A percentile compares a stretch with the other conserved stretches of the same genome.
Conservation (phyloP, 2,888 invertebrate genomes). For the Perizoma flavofasciatum region DNA sequence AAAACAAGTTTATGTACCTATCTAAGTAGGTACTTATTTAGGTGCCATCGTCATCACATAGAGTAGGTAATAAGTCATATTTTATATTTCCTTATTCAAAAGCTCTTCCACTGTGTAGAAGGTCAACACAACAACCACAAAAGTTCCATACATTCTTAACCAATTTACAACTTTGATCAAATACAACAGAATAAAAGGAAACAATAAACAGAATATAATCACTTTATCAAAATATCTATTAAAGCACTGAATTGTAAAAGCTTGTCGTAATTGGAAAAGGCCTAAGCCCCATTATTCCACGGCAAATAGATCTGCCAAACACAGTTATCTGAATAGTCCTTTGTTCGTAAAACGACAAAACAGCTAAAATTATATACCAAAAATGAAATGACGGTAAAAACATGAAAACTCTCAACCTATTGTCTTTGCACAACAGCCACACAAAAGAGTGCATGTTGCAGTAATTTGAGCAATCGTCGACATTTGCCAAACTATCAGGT, state of each 20-base stretch:
- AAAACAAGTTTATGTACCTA: too few species aligned
- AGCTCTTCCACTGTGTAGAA: too few species aligned
- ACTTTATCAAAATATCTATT: too few species aligned
- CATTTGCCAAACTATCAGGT: background rate
- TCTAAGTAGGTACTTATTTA: too few species aligned
- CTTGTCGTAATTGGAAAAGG: background rate
- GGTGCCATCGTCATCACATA: too few species aligned
- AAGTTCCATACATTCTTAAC: too few species aligned
- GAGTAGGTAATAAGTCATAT: too few species aligned
- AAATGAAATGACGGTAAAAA: slow-evolving; percentile 26
- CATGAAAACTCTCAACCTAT: slow-evolving; percentile 23
- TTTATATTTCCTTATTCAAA: too few species aligned
- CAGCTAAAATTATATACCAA: slow-evolving; percentile 23
- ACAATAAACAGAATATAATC: too few species aligned
- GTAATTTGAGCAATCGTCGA: slow-evolving; percentile 1
- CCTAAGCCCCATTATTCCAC: slow-evolving; percentile 6
- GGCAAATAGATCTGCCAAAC: slow-evolving; percentile 23
- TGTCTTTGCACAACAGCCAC: slow-evolving; percentile 20
- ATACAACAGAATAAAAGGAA: too few species aligned
- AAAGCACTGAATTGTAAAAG: background rate
- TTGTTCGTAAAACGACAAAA: slow-evolving; percentile 26
- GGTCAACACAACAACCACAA: too few species aligned
- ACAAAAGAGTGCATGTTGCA: slow-evolving; percentile 16
- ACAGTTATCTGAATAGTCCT: slow-evolving; percentile 16
- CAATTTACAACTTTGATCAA: too few species aligned